Percentiles rank a stretch among this genome's conserved stretches.
Conservation (phyloP, 1,140 invertebrate species). For the Macrocentrus cingulum region DNA sequence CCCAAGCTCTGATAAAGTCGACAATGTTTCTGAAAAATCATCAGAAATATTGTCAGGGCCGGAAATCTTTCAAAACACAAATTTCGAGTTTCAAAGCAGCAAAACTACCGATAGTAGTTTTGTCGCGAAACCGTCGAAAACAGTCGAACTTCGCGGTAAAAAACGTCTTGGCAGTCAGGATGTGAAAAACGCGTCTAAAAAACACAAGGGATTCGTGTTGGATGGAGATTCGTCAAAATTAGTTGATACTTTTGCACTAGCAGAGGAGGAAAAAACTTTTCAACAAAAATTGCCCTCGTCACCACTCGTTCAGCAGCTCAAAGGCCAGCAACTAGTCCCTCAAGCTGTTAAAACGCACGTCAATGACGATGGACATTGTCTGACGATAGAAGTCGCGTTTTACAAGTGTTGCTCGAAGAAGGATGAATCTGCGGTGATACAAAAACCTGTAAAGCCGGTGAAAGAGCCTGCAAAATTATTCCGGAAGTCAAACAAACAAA, state of each 20-base stretch:
- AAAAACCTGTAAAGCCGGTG: too few species aligned
- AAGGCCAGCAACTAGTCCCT: slow-evolving; percentile 43
- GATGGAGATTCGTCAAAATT: slow-evolving; percentile 38
- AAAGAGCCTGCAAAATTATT: slow-evolving; percentile 17
- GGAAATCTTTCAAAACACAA: too few species aligned
- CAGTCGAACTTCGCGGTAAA: slow-evolving; percentile 31
- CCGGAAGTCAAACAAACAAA: slow-evolving; percentile 41
- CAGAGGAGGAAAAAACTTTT: too few species aligned
- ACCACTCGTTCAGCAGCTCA: slow-evolving; percentile 30
- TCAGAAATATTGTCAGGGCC: too few species aligned
- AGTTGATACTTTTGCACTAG: slow-evolving; percentile 22
- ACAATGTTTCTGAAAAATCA: too few species aligned
- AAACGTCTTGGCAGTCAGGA: slow-evolving; percentile 43
- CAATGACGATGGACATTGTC: slow-evolving; percentile 50
- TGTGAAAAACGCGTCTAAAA: slow-evolving; percentile 31
- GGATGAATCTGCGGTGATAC: too few species aligned
- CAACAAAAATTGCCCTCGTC: slow-evolving; percentile 39
- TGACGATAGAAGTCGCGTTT: slow-evolving; percentile 48
- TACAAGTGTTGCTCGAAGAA: slow-evolving; percentile 48
- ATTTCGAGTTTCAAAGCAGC: slow-evolving; percentile 12
- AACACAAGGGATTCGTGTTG: slow-evolving; percentile 46
- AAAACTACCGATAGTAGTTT: slow-evolving; percentile 20
- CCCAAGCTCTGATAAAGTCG: too few species aligned
- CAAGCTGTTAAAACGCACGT: slow-evolving; percentile 47
- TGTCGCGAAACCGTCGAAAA: slow-evolving; percentile 27